phyloP scores from a whole-genome alignment of 2,888 invertebrate species.

The Emesis castigata region DNA sequence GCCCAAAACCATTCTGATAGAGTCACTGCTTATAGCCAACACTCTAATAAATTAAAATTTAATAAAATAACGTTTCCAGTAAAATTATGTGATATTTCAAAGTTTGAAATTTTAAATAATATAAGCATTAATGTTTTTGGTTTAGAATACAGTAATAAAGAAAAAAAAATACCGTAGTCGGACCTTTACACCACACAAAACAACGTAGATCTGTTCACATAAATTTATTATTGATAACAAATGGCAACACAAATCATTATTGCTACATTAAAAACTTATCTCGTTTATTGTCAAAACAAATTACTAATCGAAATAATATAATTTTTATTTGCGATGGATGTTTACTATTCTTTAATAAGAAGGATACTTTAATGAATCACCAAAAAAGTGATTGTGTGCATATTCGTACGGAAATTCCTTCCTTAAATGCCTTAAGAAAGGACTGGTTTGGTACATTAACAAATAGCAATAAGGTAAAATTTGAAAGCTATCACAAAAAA shows the following conservation, averaged over 20 bases:
- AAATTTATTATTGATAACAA: too few relatives aligned
- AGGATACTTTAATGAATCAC: not conserved
- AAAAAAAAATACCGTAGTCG: too few relatives aligned
- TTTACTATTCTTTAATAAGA: not conserved
- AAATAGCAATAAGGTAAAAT: conserved; percentile 34
- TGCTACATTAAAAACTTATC: too few relatives aligned
- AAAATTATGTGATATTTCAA: too few relatives aligned
- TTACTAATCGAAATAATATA: conserved; percentile 25
- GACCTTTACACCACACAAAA: too few relatives aligned
- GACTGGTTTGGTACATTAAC: not conserved
- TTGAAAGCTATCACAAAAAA: conserved; percentile 48
- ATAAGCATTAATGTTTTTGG: too few relatives aligned
- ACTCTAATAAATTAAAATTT: conserved; percentile 63
- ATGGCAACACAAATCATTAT: too few relatives aligned
- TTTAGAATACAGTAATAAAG: too few relatives aligned
- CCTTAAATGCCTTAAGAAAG: not conserved
- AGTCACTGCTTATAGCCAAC: conserved; percentile 41
- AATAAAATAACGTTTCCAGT: conserved; percentile 51
- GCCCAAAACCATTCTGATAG: conserved; percentile 46
- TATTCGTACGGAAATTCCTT: not conserved
- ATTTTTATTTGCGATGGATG: conserved; percentile 5
- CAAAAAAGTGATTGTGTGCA: not conserved
- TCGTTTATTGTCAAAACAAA: conserved; percentile 48
- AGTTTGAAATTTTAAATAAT: too few relatives aligned
- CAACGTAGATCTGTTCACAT: too few relatives aligned